Percentiles rank a stretch among this genome's conserved stretches.
phyloP scores from a whole-genome alignment of 2,888 invertebrate genomes.

The Cataglyphis albicans region DNA sequence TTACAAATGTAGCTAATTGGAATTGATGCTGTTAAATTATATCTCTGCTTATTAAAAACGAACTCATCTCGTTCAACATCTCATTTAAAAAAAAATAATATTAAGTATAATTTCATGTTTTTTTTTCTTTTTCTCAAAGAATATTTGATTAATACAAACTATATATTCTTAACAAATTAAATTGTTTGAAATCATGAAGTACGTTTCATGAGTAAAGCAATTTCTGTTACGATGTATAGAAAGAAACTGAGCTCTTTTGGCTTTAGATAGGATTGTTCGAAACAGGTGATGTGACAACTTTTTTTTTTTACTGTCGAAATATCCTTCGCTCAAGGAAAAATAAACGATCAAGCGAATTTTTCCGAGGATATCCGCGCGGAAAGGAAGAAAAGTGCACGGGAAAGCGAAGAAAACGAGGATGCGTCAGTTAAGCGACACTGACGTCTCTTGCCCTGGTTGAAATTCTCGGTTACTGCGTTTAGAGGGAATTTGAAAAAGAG shows the following conservation, averaged over 20 bases:
- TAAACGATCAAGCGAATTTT: conserved; percentile 52
- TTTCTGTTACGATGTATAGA: not conserved
- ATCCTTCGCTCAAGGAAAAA: conserved; percentile 19
- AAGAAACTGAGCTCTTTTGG: not conserved
- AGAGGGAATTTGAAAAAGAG: not conserved
- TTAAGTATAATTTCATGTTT: not conserved
- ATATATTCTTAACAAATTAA: not conserved
- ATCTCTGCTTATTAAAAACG: conserved; percentile 29
- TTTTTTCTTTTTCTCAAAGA: not conserved
- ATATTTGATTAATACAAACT: not conserved
- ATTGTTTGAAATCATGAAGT: not conserved
- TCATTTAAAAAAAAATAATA: not conserved
- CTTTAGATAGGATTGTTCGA: not conserved
- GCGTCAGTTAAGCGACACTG: conserved; percentile 44
- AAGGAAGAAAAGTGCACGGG: conserved; percentile 12
- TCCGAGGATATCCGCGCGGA: conserved; percentile 25
- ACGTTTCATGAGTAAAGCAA: not conserved
- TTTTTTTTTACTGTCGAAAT: conserved; percentile 38
- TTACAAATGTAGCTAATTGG: conserved; percentile 45
- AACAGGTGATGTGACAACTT: conserved; percentile 8
- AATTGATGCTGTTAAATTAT: conserved; percentile 49
- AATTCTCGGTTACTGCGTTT: conserved; percentile 32
- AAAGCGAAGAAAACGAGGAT: conserved; percentile 23
- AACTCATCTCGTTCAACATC: not conserved
- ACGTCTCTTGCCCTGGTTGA: conserved; percentile 27